phyloP scores from a whole-genome alignment of 92 coral and sea anemone genomes.

The Parazoanthus darwini region DNA sequence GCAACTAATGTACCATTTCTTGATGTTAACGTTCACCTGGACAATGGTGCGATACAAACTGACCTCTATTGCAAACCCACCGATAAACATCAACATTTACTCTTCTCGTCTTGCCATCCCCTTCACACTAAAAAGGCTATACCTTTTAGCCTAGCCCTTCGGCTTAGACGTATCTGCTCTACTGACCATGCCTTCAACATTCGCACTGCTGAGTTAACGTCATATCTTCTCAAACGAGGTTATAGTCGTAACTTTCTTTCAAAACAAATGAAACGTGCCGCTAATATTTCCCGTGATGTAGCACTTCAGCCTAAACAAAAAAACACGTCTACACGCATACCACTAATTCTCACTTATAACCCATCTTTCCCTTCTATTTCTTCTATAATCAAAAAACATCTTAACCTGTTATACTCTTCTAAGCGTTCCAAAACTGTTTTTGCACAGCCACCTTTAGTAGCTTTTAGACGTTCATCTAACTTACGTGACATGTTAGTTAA shows the following conservation, averaged over 20 bases:
- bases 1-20: too few relatives aligned
- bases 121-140: constrained; percentile 44
- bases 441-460: constrained; percentile 50
- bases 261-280: constrained; percentile 55
- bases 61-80: constrained; percentile 40
- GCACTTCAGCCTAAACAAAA: constrained; percentile 44
- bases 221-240: constrained; percentile 58
- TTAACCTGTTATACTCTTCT: constrained; percentile 47
- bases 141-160: too few relatives aligned
- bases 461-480: constrained; percentile 55
- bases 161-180: constrained; percentile 56
- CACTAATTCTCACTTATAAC: constrained; percentile 25
- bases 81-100: constrained; percentile 44
- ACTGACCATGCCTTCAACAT: constrained; percentile 53
- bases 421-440: constrained; percentile 53
- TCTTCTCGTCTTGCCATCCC: constrained; percentile 44
- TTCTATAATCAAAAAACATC: constrained; percentile 25
- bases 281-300: constrained; percentile 47
- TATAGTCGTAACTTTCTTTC: constrained; percentile 44
- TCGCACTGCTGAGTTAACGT: constrained; percentile 55
- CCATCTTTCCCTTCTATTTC: constrained; percentile 43
- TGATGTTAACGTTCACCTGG: too few relatives aligned
- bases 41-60: constrained; percentile 37
- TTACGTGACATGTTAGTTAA: constrained; percentile 50
- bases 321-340: constrained; percentile 40